Evolutionary conservation across 2,888 invertebrate genomes (phyloP), one percentile per base, ranked within the genome.

Genomic region (Mesoligia furuncula): DNA sequence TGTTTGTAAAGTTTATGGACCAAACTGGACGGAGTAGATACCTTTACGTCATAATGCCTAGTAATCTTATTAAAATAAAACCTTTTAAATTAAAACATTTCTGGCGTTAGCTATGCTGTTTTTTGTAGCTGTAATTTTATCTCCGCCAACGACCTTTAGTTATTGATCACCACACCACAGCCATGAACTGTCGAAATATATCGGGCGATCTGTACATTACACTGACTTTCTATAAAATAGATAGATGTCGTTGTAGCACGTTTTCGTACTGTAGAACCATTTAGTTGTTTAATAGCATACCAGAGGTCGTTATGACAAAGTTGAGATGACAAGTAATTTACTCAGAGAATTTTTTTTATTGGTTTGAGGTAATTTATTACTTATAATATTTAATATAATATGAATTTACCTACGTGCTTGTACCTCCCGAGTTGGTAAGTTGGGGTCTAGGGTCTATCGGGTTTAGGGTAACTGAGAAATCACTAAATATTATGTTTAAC

Each of bases 161-260:
- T 9, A 39, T 20, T 20, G 6, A 20, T 27, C 36, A 36, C 36
- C 36, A 36, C 27, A 39, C n/a, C n/a, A 4, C n/a, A 57, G 65
- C 24, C 15, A 3, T 27, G n/a, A 27, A 61, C 20, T 48, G n/a
- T 75, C 31, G 13, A 75, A 31, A 76, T n/a, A 76, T n/a, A 27
- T 24, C 13, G 24, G 2, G 24, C 11, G 27, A 39, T 36, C n/a
- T 78, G 54, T 57, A 39, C 1, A 39, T 31, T 45, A 31, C 31
- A 57, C 74, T 27, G 20, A n/a, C 20, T 31, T 73, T n/a, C 9
- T 39, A 6, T 9, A 2, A 11, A 62, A 36, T 62, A 24, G 24
- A 67, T 27, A 81, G 81, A 79, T 79, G 79, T 36, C 79, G n/a
- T 20, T 74, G 54, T 31, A 17, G 27, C 4, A n/a, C 20, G 20